Conservation (phyloP, 2,797 vertebrate species). For the Cheirogaleus major region DNA sequence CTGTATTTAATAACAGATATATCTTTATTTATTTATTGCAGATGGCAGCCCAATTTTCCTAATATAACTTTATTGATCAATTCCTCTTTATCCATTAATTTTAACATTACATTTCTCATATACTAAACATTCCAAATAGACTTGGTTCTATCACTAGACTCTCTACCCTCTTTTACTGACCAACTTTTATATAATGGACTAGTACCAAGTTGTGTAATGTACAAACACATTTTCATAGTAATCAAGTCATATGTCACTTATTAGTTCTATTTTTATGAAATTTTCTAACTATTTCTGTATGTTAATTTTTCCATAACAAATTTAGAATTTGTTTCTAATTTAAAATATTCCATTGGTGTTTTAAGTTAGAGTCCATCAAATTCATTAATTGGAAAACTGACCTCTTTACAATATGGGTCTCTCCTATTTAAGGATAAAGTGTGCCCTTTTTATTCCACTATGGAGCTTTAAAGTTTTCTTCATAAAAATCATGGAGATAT, state of each 20-base stretch:
- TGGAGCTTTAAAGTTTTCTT: background rate
- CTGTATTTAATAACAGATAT: background rate
- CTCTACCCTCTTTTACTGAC: background rate
- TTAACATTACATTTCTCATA: background rate
- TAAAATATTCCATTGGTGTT: constrained; percentile 19
- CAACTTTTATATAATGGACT: background rate
- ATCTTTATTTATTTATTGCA: background rate
- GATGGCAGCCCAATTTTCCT: background rate
- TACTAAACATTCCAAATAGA: background rate
- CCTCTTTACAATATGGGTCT: background rate
- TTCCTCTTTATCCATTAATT: constrained; percentile 29
- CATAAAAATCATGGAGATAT: background rate
- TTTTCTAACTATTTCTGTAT: background rate
- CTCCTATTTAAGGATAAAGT: background rate
- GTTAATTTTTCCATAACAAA: background rate
- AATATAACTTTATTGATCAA: background rate
- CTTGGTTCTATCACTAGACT: background rate
- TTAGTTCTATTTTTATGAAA: background rate
- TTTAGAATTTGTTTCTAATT: constrained; percentile 45
- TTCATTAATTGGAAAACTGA: constrained; percentile 31
- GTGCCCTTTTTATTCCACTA: background rate
- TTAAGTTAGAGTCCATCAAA: constrained; percentile 16
- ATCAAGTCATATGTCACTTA: background rate
- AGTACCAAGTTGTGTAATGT: background rate
- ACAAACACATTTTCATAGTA: constrained; percentile 26